Conservation (phyloP, 2,113 vertebrate species). For the Sorex araneus region DNA sequence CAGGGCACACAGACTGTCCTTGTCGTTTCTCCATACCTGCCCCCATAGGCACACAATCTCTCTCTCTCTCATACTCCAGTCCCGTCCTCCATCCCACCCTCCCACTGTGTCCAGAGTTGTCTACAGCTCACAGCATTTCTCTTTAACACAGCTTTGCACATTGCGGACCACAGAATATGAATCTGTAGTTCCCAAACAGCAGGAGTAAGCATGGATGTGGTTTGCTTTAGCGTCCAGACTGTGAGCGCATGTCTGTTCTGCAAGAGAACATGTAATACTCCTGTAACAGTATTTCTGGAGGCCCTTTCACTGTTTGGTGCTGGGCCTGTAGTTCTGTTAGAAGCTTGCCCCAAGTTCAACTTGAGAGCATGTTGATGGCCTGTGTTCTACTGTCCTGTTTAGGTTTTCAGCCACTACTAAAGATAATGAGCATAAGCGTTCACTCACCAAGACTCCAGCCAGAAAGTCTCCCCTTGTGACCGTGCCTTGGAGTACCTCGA, state of each 20-base stretch:
- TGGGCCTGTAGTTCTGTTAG: background rate
- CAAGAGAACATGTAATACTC: background rate
- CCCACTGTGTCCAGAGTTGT: too few species aligned
- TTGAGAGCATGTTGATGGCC: background rate
- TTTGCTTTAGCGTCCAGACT: too few species aligned
- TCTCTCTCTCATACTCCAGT: background rate
- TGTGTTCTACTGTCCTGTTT: background rate
- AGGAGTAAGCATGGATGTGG: too few species aligned
- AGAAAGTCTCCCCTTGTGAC: conserved; percentile 89
- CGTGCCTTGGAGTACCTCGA: conserved; percentile 82
- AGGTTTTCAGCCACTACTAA: conserved; percentile 95
- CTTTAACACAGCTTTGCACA: too few species aligned
- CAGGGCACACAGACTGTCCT: background rate
- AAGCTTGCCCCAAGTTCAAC: background rate
- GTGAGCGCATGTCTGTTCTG: background rate
- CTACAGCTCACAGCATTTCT: too few species aligned
- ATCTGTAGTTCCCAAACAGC: too few species aligned
- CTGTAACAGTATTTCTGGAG: background rate
- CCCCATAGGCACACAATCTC: too few species aligned
- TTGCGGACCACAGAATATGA: too few species aligned
- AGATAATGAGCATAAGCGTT: conserved; percentile 94
- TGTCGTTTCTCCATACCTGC: too few species aligned
- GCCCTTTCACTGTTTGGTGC: background rate
- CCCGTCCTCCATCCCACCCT: too few species aligned
- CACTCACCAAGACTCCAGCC: conserved; percentile 94